A percentile compares a stretch with the other conserved stretches of the same genome.
phyloP scores from a whole-genome alignment of 1,140 invertebrate genomes.

The Zaprionus ghesquierei region DNA sequence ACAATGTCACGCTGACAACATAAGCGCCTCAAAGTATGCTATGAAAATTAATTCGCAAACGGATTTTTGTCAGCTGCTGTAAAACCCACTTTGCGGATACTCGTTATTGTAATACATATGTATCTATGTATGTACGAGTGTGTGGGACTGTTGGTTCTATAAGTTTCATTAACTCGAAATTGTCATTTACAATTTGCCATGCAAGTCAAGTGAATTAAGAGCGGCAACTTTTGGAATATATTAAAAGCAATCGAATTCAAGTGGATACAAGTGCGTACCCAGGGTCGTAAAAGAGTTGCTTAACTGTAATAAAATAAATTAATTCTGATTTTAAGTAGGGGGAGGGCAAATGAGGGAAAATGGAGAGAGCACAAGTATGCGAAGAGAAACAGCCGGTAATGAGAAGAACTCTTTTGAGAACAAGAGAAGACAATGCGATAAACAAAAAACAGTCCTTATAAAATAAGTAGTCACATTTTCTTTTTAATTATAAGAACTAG shows the following conservation, averaged over 20 bases:
- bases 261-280: neutral
- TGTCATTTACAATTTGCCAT: constrained; percentile 40
- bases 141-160: constrained; percentile 40
- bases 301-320: neutral
- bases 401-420: neutral
- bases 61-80: constrained; percentile 42
- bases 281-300: neutral
- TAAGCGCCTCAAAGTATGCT: constrained; percentile 62
- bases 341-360: neutral
- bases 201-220: constrained; percentile 3
- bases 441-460: no score
- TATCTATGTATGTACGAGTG: neutral
- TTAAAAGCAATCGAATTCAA: neutral
- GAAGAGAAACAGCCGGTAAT: neutral
- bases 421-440: no score
- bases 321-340: neutral
- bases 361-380: neutral
- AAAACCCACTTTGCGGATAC: neutral
- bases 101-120: neutral
- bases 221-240: neutral
- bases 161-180: constrained; percentile 58
- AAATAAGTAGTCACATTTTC: no score
- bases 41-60: constrained; percentile 71
- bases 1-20: constrained; percentile 74
- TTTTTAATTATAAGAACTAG: neutral